Percentiles rank a stretch among this genome's conserved stretches.
phyloP scores from a whole-genome alignment of 37 sponge, comb jelly and placozoan genomes.

The Beroe forskalii region DNA sequence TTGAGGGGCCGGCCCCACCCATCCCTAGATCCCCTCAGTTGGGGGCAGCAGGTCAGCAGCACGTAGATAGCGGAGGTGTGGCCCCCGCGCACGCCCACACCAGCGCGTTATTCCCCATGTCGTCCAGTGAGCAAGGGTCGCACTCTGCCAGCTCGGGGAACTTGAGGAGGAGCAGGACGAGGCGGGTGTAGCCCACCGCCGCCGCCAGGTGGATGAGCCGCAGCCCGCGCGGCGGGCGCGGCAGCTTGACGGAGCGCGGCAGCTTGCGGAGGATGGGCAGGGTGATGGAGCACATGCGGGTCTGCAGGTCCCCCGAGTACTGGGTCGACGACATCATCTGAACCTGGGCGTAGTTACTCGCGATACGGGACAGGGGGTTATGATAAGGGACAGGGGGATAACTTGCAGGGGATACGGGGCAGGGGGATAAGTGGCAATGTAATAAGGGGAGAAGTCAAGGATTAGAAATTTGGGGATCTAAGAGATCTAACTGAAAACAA shows the following conservation, averaged over 20 bases:
- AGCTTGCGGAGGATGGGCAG: conserved; percentile 20
- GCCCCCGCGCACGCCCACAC: conserved; percentile 49
- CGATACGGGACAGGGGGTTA: neutral
- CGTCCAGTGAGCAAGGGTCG: conserved; percentile 30
- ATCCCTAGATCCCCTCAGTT: conserved; percentile 27
- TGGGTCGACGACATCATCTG: conserved; percentile 29
- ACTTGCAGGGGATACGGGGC: no score
- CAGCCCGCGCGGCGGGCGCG: conserved; percentile 25
- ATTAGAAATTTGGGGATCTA: no score
- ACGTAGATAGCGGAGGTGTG: conserved; percentile 45
- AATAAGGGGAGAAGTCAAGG: no score
- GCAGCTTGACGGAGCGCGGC: neutral
- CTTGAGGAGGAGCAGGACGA: conserved; percentile 30
- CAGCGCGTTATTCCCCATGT: conserved; percentile 52
- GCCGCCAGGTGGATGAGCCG: conserved; percentile 49
- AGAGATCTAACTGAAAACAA: no score
- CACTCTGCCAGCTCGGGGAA: conserved; percentile 14
- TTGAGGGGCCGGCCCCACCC: conserved; percentile 31
- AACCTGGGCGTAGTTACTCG: conserved; percentile 18
- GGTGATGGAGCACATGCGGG: conserved; percentile 53
- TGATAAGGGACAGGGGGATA: no score
- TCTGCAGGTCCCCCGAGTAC: conserved; percentile 35
- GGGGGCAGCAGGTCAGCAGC: conserved; percentile 51
- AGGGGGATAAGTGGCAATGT: no score
- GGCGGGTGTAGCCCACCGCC: conserved; percentile 39